phyloP scores from a whole-genome alignment of 92 coral and sea anemone genomes.

The Epizoanthus illoricatus region DNA sequence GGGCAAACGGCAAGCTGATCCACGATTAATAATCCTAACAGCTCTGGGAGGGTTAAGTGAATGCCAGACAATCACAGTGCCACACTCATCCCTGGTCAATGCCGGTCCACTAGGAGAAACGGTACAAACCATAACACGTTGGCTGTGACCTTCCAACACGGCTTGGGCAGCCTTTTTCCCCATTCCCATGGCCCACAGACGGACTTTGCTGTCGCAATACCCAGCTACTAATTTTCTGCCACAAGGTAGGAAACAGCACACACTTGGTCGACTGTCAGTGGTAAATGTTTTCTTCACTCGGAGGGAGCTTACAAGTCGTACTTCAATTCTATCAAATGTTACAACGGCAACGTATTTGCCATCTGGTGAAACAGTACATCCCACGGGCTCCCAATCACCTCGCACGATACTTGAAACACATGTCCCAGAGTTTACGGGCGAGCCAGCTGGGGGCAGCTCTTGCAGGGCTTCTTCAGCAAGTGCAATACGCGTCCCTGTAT shows the following conservation, averaged over 20 bases:
- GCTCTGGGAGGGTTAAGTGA: conserved; percentile 18
- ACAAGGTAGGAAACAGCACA: conserved; percentile 5
- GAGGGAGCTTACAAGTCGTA: conserved; percentile 19
- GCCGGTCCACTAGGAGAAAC: neutral
- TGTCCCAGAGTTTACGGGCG: neutral
- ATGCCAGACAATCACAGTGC: conserved; percentile 34
- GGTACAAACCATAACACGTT: conserved; percentile 8
- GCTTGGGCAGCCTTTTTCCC: neutral
- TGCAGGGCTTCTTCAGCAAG: neutral
- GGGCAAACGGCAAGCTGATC: conserved; percentile 16
- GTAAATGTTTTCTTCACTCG: conserved; percentile 9
- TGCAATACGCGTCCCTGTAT: conserved; percentile 9
- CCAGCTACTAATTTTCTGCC: conserved; percentile 16
- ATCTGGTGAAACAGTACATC: conserved; percentile 9
- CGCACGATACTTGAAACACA: neutral
- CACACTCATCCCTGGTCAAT: conserved; percentile 28
- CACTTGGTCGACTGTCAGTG: conserved; percentile 11
- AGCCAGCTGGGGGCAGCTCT: neutral
- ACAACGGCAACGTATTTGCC: conserved; percentile 21
- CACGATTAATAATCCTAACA: conserved; percentile 23
- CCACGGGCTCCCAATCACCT: conserved; percentile 11
- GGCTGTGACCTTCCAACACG: conserved; percentile 10
- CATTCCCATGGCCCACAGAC: conserved; percentile 16
- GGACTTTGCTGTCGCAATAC: conserved; percentile 23
- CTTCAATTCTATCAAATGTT: conserved; percentile 10